Base-by-base conservation (phyloP, 1,140 invertebrate species). In the Mercenaria mercenaria region DNA sequence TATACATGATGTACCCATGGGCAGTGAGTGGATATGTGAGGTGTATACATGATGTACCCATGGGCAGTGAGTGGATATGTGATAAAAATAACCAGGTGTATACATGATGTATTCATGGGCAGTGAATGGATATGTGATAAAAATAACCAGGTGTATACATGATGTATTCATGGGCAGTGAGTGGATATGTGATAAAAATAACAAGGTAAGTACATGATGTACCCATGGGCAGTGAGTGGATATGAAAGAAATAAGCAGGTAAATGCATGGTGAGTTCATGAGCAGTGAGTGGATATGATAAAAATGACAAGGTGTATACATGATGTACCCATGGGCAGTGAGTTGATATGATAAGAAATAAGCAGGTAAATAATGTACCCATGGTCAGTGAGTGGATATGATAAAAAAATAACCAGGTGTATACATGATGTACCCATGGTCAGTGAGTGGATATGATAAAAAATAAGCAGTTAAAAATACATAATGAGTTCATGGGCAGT, bases 381-480 rank as follows among this genome's bases (percentile, higher is more conserved):
- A 0, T 99, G 99, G 95, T 99, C 98, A 91, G 98, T 99, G 81
- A 98, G 98, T 95, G 99, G 99, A 15, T 99, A 99, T 95, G 98
- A n/a, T n/a, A n/a, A n/a, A 99, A 95, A 97, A 98, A 72, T 99
- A 99, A 99, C 99, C 94, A 99, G 99, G 99, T 47, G 99, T 98
- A 81, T 99, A 98, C 96, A 97, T 99, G 69, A 99, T 99, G 99
- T 99, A 99, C 96, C 99, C 99, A 0, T 99, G 99, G 95, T 99
- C 98, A 91, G 98, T 99, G 81, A 98, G 98, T 95, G 99, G 99
- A 15, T 99, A 99, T 34, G 8, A 95, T 98, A 99, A 97, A 98
- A 72, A 99, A 99, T 94, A 99, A 99, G 94, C 99, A 99, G 97
- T 98, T 99, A n/a, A n/a, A n/a, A 64, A 90, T 74, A 90, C 32